Conservation (phyloP, 2,888 invertebrate species). For the Aricia artaxerxes region DNA sequence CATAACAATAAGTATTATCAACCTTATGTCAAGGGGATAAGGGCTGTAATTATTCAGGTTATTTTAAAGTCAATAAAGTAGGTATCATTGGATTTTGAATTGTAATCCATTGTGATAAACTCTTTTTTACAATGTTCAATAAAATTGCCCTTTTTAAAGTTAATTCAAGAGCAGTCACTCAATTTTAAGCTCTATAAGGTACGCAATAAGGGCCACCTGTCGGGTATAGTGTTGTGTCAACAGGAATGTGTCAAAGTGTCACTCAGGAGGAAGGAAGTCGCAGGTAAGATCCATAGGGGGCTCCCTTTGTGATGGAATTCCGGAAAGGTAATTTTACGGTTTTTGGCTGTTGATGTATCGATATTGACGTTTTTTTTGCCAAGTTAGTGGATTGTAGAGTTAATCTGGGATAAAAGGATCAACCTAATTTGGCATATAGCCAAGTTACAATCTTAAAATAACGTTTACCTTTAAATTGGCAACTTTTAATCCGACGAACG, state of each 20-base stretch:
- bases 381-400: background rate
- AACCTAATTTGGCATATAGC: background rate
- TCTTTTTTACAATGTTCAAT: constrained; percentile 48
- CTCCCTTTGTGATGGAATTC: constrained; percentile 35
- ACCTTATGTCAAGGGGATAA: constrained; percentile 36
- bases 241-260: constrained; percentile 69
- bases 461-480: no score
- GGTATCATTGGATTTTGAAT: constrained; percentile 42
- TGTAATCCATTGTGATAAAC: constrained; percentile 36
- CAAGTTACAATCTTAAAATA: background rate
- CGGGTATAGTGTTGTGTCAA: constrained; percentile 39
- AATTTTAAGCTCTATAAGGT: background rate
- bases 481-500: no score
- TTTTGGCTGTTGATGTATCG: background rate
- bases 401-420: background rate
- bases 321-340: constrained; percentile 7
- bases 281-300: constrained; percentile 66
- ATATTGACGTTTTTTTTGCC: background rate
- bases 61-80: constrained; percentile 39
- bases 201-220: background rate
- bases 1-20: constrained; percentile 47
- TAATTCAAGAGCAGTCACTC: constrained; percentile 41
- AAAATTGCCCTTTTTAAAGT: constrained; percentile 66
- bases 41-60: constrained; percentile 29
- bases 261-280: constrained; percentile 79